phyloP scores from a whole-genome alignment of 2,888 invertebrate species.

The Omphaloscelis lunosa region DNA sequence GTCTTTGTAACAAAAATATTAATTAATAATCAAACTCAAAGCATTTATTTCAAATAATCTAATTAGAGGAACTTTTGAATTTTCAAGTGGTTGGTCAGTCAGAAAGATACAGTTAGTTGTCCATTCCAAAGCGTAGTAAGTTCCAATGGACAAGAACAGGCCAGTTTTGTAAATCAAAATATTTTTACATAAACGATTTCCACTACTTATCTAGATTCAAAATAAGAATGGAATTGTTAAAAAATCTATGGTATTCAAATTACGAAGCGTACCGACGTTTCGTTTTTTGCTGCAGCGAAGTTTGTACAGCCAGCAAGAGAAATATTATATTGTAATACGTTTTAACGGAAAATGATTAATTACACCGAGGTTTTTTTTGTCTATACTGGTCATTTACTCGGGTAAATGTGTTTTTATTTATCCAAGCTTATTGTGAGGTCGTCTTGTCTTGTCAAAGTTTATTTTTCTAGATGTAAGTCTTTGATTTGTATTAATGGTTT shows the following conservation, averaged over 20 bases:
- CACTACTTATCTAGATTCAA: constrained; percentile 38
- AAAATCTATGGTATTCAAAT: constrained; percentile 53
- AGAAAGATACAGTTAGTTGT: no score
- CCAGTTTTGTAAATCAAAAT: no score
- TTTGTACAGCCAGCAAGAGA: constrained; percentile 51
- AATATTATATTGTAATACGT: constrained; percentile 54
- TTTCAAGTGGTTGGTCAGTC: no score
- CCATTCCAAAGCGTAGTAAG: no score
- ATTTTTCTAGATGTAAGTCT: constrained; percentile 34
- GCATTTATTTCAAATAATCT: no score
- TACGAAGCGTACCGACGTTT: constrained; percentile 23
- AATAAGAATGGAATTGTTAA: constrained; percentile 40
- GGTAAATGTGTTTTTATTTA: constrained; percentile 57
- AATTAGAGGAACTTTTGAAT: no score
- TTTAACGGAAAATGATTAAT: constrained; percentile 65
- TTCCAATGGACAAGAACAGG: no score
- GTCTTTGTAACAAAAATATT: no score
- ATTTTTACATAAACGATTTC: neutral
- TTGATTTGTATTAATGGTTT: constrained; percentile 35
- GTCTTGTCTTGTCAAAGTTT: constrained; percentile 39
- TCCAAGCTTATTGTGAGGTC: constrained; percentile 42
- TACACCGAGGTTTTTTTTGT: constrained; percentile 52
- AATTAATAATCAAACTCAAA: no score
- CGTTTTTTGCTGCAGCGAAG: constrained; percentile 36
- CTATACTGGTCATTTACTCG: constrained; percentile 51